These are phyloP conservation scores for Chlorospingus flavigularis DNA, from an alignment of 2,797 vertebrate genomes.

Conservation along the genomic window DNA sequence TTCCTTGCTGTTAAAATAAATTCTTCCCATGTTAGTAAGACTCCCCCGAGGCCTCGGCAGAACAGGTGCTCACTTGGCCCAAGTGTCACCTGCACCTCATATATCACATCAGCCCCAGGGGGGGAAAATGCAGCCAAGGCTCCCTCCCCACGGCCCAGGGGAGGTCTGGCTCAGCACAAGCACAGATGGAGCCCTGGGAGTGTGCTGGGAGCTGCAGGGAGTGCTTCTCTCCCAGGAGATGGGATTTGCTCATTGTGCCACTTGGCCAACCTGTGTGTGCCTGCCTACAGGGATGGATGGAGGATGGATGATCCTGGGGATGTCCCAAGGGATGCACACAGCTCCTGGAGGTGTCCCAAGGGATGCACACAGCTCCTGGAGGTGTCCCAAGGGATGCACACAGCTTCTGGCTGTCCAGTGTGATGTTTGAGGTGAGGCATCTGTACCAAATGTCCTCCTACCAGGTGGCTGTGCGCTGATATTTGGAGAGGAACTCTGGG, in stretches of 20 bases:
- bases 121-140: conserved; percentile 9
- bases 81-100: conserved; percentile 69
- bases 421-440: background rate
- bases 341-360: background rate
- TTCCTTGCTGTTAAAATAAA: conserved; percentile 51
- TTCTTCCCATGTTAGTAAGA: conserved; percentile 69
- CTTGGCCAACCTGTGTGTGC: background rate
- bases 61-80: conserved; percentile 76
- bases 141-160: background rate
- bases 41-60: conserved; percentile 64
- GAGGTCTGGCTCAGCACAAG: conserved; percentile 50
- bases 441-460: background rate
- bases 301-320: background rate
- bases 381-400: too few relatives aligned
- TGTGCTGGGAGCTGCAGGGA: background rate
- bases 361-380: too few relatives aligned
- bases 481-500: background rate
- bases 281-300: background rate
- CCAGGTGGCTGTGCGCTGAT: background rate
- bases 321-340: too few relatives aligned
- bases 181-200: background rate
- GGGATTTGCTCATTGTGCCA: background rate
- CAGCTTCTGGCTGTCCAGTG: background rate
- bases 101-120: conserved; percentile 64
- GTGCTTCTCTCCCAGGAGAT: accelerated